Percentiles rank a stretch among this genome's conserved stretches.
Conservation (phyloP, 2,888 invertebrate genomes). For the Andrena marginata region DNA sequence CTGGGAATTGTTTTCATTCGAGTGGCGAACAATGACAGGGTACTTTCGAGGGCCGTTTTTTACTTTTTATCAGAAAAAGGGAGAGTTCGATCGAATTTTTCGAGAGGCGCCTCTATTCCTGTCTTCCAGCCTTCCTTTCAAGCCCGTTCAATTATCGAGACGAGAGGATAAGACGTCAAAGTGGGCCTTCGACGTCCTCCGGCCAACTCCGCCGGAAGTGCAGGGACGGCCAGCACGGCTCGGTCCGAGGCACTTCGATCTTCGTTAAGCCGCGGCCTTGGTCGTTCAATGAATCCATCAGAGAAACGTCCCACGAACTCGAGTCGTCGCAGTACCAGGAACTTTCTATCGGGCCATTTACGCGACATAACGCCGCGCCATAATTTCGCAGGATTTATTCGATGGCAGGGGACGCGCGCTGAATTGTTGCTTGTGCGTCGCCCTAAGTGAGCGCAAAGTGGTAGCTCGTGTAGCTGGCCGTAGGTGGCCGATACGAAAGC, state of each 20-base stretch:
- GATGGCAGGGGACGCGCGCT: slow-evolving; percentile 65
- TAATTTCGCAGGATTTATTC: slow-evolving; percentile 73
- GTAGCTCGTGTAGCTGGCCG: slow-evolving; percentile 80
- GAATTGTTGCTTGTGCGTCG: slow-evolving; percentile 78
- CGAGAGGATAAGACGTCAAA: too few relatives aligned
- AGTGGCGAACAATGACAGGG: not conserved
- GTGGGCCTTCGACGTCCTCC: not conserved
- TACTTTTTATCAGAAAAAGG: not conserved
- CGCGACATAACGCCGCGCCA: slow-evolving; percentile 58
- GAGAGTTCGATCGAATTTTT: not conserved
- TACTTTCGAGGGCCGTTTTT: not conserved
- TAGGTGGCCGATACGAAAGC: slow-evolving; percentile 78
- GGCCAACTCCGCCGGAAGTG: not conserved
- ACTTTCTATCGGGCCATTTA: slow-evolving; percentile 64
- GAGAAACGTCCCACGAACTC: slow-evolving; percentile 12
- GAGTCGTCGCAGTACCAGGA: slow-evolving; percentile 1
- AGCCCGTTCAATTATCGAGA: too few relatives aligned
- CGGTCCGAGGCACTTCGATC: slow-evolving; percentile 24
- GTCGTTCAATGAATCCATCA: slow-evolving; percentile 42
- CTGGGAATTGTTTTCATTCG: not conserved
- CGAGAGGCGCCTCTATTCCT: too few relatives aligned
- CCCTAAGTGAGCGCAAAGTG: slow-evolving; percentile 83
- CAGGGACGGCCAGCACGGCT: not conserved
- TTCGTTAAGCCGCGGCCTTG: slow-evolving; percentile 46
- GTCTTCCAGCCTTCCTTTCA: too few relatives aligned